phyloP scores from a whole-genome alignment of 2,888 invertebrate species.

The Polydrusus pterygomalis region DNA sequence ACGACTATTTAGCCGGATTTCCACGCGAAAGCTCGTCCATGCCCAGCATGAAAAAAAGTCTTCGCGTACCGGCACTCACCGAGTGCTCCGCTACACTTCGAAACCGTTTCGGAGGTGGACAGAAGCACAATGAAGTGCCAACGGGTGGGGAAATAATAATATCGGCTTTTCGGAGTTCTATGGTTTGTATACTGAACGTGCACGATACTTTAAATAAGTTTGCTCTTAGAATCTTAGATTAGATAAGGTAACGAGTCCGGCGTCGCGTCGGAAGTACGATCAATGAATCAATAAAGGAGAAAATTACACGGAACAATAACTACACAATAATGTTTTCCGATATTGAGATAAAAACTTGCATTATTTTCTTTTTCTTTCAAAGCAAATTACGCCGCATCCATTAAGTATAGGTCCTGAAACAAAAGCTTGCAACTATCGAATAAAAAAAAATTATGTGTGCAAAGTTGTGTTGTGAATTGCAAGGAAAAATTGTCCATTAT shows the following conservation, averaged over 20 bases:
- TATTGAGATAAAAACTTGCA: too few species aligned
- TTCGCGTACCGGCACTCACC: constrained; percentile 27
- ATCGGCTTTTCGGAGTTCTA: constrained; percentile 41
- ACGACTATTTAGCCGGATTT: neutral
- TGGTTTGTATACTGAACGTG: constrained; percentile 24
- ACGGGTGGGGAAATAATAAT: constrained; percentile 48
- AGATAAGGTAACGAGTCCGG: constrained; percentile 24
- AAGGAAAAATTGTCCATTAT: too few species aligned
- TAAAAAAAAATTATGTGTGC: too few species aligned
- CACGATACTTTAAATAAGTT: constrained; percentile 17
- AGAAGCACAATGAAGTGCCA: constrained; percentile 54
- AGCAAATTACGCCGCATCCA: too few species aligned
- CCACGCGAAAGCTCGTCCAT: constrained; percentile 33
- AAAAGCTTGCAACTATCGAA: too few species aligned
- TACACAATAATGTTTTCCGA: neutral
- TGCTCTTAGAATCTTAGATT: constrained; percentile 35
- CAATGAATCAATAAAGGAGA: neutral
- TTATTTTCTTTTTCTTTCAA: too few species aligned
- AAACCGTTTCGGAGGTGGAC: constrained; percentile 49
- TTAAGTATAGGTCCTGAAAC: too few species aligned
- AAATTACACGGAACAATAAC: neutral
- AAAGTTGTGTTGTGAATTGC: too few species aligned
- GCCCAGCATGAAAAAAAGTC: constrained; percentile 24
- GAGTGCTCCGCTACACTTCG: constrained; percentile 44
- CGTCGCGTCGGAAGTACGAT: constrained; percentile 6